These are phyloP conservation scores for Macrostomum lignano DNA, from an alignment of 1,140 invertebrate genomes.

Conservation along the genomic window DNA sequence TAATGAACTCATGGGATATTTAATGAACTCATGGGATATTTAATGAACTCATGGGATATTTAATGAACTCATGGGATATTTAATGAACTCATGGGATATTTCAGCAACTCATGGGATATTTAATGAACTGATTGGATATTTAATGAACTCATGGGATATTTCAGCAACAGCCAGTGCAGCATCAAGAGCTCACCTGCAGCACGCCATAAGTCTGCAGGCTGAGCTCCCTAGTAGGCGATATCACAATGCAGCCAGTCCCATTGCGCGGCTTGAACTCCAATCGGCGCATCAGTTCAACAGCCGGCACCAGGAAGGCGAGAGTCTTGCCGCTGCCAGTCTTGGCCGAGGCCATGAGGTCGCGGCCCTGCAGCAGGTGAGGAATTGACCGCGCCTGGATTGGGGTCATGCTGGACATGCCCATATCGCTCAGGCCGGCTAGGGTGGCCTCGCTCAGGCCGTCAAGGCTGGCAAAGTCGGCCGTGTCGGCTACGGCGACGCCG, in stretches of 20 bases:
- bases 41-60: no score
- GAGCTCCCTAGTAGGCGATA: constrained; percentile 81
- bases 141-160: no score
- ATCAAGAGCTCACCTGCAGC: no score
- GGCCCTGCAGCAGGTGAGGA: constrained; percentile 59
- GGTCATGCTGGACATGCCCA: constrained; percentile 87
- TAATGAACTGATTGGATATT: no score
- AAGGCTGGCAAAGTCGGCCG: not conserved
- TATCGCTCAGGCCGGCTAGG: constrained; percentile 52
- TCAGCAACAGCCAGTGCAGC: no score
- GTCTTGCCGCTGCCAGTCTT: constrained; percentile 86
- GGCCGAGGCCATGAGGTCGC: constrained; percentile 69
- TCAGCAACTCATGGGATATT: no score
- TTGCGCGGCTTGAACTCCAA: constrained; percentile 74
- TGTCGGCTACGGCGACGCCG: no score
- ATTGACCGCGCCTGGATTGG: constrained; percentile 77
- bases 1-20: no score
- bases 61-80: no score
- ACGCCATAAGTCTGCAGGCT: constrained; percentile 96
- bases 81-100: no score
- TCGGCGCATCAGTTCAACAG: constrained; percentile 69
- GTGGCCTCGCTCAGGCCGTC: not conserved
- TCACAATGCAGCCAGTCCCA: constrained; percentile 72
- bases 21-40: no score
- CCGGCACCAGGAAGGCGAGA: constrained; percentile 82